Base-by-base conservation (phyloP, 2,888 invertebrate species). In the Anticlea derivata region DNA sequence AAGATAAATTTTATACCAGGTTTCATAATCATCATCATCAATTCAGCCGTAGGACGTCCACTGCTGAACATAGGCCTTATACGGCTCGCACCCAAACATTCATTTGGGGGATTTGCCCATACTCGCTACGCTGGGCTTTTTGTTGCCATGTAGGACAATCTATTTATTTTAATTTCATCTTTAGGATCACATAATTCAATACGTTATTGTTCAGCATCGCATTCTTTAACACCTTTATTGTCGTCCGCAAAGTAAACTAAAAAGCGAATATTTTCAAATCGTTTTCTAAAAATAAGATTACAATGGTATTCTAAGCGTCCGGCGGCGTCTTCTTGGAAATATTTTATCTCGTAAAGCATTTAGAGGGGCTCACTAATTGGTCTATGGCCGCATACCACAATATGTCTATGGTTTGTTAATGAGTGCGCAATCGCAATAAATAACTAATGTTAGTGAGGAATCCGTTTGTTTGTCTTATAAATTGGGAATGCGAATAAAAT, bases 281-380 rank as follows among this genome's bases (percentile, higher is more conserved):
- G 13, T 50, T 39, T 40, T 48, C 30, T 49, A 40, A 47, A 52
- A 48, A 53, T 40, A 49, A 38, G 13, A 29, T 50, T 26, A 29
- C 50, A 12, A 29, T 55, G 43, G 53, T 50, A 63, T 61, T 60
- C 60, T 60, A 61, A 58, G 54, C 50, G 51, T 20, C 34, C 8
- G 30, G 58, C 41, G 41, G 34, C 47, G 58, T 61, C 65, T 63
- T 61, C 64, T 57, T 53, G 58, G 66, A 65, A 70, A 73, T 73
- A 69, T 71, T 75, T 72, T 71, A 71, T 70, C 69, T 70, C 66
- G 69, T 75, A 65, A 73, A 72, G 71, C 71, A 66, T 65, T 70
- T 70, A 62, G 60, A 73, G 67, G 65, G 70, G 68, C 66, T n/a
- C 63, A 65, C 70, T 78, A 75, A 78, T 79, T 76, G 73, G 72